phyloP scores from a whole-genome alignment of 2,888 invertebrate species.

The Luperina testacea region DNA sequence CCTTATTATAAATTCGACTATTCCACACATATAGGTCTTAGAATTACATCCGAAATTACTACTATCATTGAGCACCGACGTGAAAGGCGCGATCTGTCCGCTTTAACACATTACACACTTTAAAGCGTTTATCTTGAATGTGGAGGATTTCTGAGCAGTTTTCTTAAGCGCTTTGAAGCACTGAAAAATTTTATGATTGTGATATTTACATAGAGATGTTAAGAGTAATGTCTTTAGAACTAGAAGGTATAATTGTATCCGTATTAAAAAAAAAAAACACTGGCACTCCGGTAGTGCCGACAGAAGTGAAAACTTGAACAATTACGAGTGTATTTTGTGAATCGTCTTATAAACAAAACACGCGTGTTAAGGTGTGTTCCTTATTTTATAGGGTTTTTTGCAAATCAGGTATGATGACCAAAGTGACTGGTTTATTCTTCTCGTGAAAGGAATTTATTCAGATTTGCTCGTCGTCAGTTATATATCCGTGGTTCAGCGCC shows the following conservation, averaged over 20 bases:
- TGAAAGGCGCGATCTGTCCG: slow-evolving; percentile 58
- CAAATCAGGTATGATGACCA: too few species aligned
- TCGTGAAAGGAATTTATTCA: too few species aligned
- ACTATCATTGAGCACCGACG: slow-evolving; percentile 42
- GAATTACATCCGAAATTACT: slow-evolving; percentile 32
- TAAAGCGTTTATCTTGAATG: slow-evolving; percentile 54
- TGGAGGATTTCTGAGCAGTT: slow-evolving; percentile 17
- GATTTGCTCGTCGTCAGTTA: too few species aligned
- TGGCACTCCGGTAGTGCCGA: too few species aligned
- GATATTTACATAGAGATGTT: neutral
- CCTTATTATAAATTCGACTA: slow-evolving; percentile 13
- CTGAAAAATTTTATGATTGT: slow-evolving; percentile 1
- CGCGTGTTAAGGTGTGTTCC: too few species aligned
- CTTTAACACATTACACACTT: slow-evolving; percentile 53
- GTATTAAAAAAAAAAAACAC: neutral
- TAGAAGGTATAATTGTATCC: neutral
- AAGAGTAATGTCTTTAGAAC: neutral
- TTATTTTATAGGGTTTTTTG: too few species aligned
- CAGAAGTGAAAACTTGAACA: too few species aligned
- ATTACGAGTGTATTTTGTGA: too few species aligned
- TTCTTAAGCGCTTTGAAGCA: slow-evolving; percentile 19
- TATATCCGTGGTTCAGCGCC: too few species aligned
- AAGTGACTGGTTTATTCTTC: too few species aligned
- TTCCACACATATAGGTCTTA: neutral
- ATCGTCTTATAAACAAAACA: too few species aligned